These are phyloP conservation scores for Danaus chrysippus DNA, from an alignment of 2,888 invertebrate species.

Conservation along the genomic window DNA sequence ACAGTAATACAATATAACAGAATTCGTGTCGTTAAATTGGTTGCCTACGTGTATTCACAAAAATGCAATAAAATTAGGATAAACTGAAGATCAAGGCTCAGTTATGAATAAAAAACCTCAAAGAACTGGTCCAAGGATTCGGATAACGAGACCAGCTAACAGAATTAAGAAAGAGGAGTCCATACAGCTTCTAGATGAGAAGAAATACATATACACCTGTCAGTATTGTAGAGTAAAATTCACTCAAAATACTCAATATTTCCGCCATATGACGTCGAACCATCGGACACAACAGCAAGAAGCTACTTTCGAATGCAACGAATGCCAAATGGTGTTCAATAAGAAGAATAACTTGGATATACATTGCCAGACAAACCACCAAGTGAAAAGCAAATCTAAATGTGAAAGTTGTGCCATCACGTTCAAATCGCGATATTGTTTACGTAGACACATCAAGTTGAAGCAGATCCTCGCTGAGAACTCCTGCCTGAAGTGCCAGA, in stretches of 20 bases:
- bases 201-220: slow-evolving; percentile 60
- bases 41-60: slow-evolving; percentile 34
- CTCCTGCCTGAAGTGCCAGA: slow-evolving; percentile 64
- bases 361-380: slow-evolving; percentile 64
- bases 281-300: slow-evolving; percentile 61
- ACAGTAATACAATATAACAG: background rate
- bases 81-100: slow-evolving; percentile 30
- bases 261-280: slow-evolving; percentile 70
- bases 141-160: slow-evolving; percentile 57
- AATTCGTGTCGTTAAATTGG: background rate
- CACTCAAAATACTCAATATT: slow-evolving; percentile 67
- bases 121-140: slow-evolving; percentile 62
- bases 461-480: slow-evolving; percentile 65
- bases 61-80: slow-evolving; percentile 2
- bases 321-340: slow-evolving; percentile 63
- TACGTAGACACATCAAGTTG: slow-evolving; percentile 62
- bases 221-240: slow-evolving; percentile 68
- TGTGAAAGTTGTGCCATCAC: slow-evolving; percentile 67
- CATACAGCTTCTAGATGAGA: slow-evolving; percentile 44
- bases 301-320: slow-evolving; percentile 64
- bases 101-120: slow-evolving; percentile 67
- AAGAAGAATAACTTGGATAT: slow-evolving; percentile 59
- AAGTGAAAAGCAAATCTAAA: slow-evolving; percentile 59
- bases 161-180: slow-evolving; percentile 49
- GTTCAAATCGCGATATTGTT: slow-evolving; percentile 68